Percentiles rank a stretch among this genome's conserved stretches.
These are phyloP conservation scores for Mellivora capensis DNA, from an alignment of 2,113 vertebrate species.

Conservation along the genomic window DNA sequence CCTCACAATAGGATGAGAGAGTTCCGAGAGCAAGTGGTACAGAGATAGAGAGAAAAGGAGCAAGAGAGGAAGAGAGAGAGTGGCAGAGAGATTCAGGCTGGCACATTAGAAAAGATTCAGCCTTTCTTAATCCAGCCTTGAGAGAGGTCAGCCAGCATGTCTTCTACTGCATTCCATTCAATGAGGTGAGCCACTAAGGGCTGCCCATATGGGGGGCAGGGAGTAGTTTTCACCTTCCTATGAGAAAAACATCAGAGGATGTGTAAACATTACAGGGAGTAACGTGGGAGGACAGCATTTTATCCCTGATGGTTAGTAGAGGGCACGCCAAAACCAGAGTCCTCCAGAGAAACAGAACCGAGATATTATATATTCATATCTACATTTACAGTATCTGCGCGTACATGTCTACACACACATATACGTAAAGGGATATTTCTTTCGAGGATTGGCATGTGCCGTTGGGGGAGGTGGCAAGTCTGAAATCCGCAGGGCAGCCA, in stretches of 20 bases:
- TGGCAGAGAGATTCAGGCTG: neutral
- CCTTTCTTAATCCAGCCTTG: neutral
- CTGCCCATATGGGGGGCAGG: accelerated
- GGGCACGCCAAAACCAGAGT: neutral
- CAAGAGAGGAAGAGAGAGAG: accelerated
- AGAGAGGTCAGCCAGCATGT: neutral
- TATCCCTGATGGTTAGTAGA: neutral
- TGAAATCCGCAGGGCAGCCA: neutral
- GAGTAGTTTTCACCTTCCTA: neutral
- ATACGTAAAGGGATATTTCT: neutral
- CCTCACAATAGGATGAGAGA: neutral
- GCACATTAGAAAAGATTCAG: too few species aligned
- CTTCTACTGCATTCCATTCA: neutral
- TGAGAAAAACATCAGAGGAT: neutral
- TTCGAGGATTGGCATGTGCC: neutral
- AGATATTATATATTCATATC: neutral
- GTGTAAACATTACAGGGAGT: neutral
- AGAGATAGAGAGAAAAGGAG: too few species aligned
- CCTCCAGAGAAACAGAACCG: neutral
- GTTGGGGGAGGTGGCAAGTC: neutral
- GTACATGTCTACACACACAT: neutral
- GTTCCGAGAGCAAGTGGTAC: neutral
- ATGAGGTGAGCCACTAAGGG: neutral
- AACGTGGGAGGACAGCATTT: neutral
- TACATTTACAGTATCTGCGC: neutral